Evolutionary conservation across 2,888 invertebrate species (phyloP).

Genomic region (Deilephila elpenor): DNA sequence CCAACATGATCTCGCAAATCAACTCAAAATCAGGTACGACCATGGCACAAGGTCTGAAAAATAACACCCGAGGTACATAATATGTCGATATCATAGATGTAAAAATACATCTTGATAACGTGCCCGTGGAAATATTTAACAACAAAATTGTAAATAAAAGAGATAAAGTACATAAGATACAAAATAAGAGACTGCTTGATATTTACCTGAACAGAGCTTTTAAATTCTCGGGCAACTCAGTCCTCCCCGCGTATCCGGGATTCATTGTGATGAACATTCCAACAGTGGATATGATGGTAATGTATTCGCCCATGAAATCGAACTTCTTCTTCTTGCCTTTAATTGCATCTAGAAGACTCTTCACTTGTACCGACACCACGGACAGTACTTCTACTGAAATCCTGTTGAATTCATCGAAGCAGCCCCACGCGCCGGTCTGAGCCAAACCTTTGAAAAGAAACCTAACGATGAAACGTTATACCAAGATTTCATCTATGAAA

Average conservation of each 20-base stretch:
- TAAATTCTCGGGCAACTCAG: slow-evolving; percentile 94
- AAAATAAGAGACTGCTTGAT: background rate
- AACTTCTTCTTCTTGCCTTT: slow-evolving; percentile 91
- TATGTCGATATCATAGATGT: no score
- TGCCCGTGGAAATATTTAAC: background rate
- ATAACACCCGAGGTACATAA: background rate
- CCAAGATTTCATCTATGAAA: background rate
- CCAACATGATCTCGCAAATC: slow-evolving; percentile 98
- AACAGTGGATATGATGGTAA: slow-evolving; percentile 89
- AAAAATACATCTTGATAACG: background rate
- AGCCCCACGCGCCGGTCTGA: slow-evolving; percentile 98
- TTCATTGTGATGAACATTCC: slow-evolving; percentile 99
- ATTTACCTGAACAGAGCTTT: slow-evolving; percentile 86
- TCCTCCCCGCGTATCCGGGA: slow-evolving; percentile 97
- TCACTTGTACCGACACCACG: slow-evolving; percentile 97
- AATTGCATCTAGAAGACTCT: slow-evolving; percentile 93
- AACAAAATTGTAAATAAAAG: background rate
- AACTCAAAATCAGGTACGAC: slow-evolving; percentile 98
- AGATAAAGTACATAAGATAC: background rate
- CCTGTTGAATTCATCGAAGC: slow-evolving; percentile 98
- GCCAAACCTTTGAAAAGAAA: slow-evolving; percentile 85
- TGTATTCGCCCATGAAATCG: slow-evolving; percentile 93
- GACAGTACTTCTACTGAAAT: slow-evolving; percentile 97
- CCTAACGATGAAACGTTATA: background rate
- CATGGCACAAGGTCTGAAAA: slow-evolving; percentile 95